Evolutionary conservation across 2,113 vertebrate species (phyloP), one percentile per base, ranked within the genome.

Genomic region (Melanostigma gelatinosum): DNA sequence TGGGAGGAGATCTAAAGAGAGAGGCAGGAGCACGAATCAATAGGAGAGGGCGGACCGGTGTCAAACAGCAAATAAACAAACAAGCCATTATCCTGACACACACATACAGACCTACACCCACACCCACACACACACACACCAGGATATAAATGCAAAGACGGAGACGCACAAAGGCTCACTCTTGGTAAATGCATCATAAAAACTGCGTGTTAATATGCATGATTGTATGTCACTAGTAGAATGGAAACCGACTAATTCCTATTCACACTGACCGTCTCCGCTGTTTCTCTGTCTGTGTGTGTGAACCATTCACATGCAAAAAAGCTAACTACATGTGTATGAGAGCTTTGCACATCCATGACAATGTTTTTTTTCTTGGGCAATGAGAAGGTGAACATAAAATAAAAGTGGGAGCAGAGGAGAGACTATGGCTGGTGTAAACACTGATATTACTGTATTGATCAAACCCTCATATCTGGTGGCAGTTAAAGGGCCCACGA

Each of bases 61-160:
- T 93, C 93, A 93, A 92, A 89, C 82, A 66, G 83, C 86, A 91
- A 91, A 91, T 88, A 93, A 93, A 93, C 93, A 93, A 93, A 93
- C 92, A 89, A 91, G 86, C 84, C 86, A 89, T 93, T 93, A 92
- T 93, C 75, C 79, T 82, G 64, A 82, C 78, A 69, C 74, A 75
- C 81, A 67, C 46, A 65, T 48, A 38, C 74, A 64, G 24, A n/a
- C 38, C 50, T 8, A 62, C 11, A 57, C 77, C 66, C 69, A 63
- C 12, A 63, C 29, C 75, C 64, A 80, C 61, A 54, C 73, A 63
- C 29, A 64, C 16, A 63, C 78, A 67, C 69, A 64, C 6, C 9
- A 8, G 57, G 67, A 40, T 48, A 24, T 52, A 71, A 80, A 87
- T 29, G 69, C 82, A 84, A 64, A 46, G 36, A 29, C 62, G 52